Evolutionary conservation across 2,888 invertebrate species (phyloP).

Genomic region (Melanotus villosus): DNA sequence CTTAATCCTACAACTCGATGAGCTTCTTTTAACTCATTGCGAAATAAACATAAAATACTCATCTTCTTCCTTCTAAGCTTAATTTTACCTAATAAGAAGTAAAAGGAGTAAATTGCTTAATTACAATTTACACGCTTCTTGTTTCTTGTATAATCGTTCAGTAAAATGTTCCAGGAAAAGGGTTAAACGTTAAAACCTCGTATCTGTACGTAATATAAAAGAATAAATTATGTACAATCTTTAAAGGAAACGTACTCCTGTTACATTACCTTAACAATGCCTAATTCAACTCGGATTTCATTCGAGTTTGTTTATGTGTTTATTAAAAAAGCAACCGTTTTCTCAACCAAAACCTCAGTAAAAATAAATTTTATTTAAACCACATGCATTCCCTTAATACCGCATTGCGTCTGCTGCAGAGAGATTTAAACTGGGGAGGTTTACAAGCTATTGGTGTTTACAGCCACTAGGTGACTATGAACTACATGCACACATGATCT

Average conservation of each 20-base stretch:
- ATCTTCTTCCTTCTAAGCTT: conserved; percentile 8
- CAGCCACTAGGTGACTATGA: conserved; percentile 25
- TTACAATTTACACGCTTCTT: conserved; percentile 14
- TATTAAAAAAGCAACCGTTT: too few species aligned
- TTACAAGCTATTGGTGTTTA: conserved; percentile 36
- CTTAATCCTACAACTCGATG: conserved; percentile 32
- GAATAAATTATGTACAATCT: too few species aligned
- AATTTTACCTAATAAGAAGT: not conserved
- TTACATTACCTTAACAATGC: too few species aligned
- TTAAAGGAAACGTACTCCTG: too few species aligned
- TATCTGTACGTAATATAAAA: too few species aligned
- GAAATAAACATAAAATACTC: conserved; percentile 15
- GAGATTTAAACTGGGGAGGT: conserved; percentile 23
- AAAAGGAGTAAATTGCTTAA: not conserved
- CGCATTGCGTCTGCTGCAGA: conserved; percentile 38
- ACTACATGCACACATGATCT: conserved; percentile 10
- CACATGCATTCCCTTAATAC: conserved; percentile 27
- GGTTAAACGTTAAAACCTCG: too few species aligned
- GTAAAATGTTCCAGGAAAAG: too few species aligned
- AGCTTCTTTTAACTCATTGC: conserved; percentile 22
- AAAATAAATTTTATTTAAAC: conserved; percentile 26
- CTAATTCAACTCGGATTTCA: too few species aligned
- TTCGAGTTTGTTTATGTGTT: too few species aligned
- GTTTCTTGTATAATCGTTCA: too few species aligned
- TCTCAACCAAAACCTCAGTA: not conserved